phyloP scores from a whole-genome alignment of 1,140 invertebrate species.

The Parapsyche elsis region DNA sequence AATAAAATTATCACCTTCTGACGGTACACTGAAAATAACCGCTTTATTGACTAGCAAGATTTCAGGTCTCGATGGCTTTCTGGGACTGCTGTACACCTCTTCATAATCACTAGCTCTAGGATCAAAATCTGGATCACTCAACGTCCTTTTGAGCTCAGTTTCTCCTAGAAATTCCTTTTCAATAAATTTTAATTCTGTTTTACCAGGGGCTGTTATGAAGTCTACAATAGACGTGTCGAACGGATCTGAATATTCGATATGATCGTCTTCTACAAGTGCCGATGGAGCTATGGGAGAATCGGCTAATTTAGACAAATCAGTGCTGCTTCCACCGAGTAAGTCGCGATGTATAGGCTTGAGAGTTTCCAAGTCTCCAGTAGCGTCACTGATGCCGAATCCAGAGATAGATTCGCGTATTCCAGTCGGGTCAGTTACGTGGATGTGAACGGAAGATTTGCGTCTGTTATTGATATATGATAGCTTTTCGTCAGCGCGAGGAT shows the following conservation, averaged over 20 bases:
- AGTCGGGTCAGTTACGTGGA: slow-evolving; percentile 68
- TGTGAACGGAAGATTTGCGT: slow-evolving; percentile 69
- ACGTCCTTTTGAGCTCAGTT: slow-evolving; percentile 64
- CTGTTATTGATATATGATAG: slow-evolving; percentile 62
- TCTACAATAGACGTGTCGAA: slow-evolving; percentile 86
- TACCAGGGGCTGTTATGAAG: slow-evolving; percentile 76
- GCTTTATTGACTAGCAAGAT: slow-evolving; percentile 71
- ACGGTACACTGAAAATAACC: slow-evolving; percentile 77
- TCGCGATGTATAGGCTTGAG: slow-evolving; percentile 67
- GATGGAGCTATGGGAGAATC: slow-evolving; percentile 76
- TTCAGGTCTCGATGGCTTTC: slow-evolving; percentile 71
- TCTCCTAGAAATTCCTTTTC: slow-evolving; percentile 80
- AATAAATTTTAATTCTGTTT: slow-evolving; percentile 80
- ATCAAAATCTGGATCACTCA: slow-evolving; percentile 80
- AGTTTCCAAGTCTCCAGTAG: slow-evolving; percentile 61
- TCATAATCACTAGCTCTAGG: slow-evolving; percentile 71
- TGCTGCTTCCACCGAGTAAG: slow-evolving; percentile 78
- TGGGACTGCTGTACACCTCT: slow-evolving; percentile 56
- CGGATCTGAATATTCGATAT: slow-evolving; percentile 79
- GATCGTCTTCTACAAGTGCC: slow-evolving; percentile 65
- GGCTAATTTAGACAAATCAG: slow-evolving; percentile 77
- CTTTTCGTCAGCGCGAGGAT: slow-evolving; percentile 74
- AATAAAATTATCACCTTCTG: slow-evolving; percentile 57
- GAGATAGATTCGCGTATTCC: slow-evolving; percentile 67
- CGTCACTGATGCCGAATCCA: slow-evolving; percentile 50